These are phyloP conservation scores for Actinia equina DNA, from an alignment of 64 coral and sea anemone genomes.

Conservation along the genomic window DNA sequence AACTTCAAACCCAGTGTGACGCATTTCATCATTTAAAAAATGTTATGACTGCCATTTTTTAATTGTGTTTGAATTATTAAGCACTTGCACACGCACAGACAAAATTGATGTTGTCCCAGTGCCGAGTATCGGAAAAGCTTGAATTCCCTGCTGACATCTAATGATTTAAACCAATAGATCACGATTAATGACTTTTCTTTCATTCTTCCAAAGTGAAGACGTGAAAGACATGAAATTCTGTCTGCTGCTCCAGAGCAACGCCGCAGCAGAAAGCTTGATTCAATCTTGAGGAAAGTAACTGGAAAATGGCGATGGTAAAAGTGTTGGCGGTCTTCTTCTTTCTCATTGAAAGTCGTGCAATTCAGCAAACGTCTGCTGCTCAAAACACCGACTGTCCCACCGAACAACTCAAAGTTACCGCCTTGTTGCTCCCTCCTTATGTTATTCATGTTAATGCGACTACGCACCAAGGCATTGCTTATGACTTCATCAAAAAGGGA, in stretches of 20 bases:
- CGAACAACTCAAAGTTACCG: neutral
- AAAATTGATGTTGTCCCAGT: no score
- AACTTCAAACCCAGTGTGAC: no score
- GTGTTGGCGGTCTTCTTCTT: neutral
- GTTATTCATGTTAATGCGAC: neutral
- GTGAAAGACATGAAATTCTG: neutral
- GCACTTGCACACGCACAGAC: no score
- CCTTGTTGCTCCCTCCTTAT: conserved; percentile 32
- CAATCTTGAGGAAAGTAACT: neutral
- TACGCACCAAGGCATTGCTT: neutral
- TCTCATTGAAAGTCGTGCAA: neutral
- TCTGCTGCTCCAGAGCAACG: neutral
- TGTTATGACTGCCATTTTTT: no score
- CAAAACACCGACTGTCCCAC: conserved; percentile 26
- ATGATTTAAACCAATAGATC: no score
- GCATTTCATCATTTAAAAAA: no score
- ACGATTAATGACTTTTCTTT: neutral
- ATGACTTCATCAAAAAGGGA: neutral
- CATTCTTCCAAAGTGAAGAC: neutral
- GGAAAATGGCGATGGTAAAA: neutral
- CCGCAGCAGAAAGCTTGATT: neutral
- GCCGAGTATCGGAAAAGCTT: no score
- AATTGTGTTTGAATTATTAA: no score
- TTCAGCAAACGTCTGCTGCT: neutral
- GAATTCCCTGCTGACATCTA: no score